Conservation (phyloP, 2,797 vertebrate species). For the Phataginus tetradactyla region DNA sequence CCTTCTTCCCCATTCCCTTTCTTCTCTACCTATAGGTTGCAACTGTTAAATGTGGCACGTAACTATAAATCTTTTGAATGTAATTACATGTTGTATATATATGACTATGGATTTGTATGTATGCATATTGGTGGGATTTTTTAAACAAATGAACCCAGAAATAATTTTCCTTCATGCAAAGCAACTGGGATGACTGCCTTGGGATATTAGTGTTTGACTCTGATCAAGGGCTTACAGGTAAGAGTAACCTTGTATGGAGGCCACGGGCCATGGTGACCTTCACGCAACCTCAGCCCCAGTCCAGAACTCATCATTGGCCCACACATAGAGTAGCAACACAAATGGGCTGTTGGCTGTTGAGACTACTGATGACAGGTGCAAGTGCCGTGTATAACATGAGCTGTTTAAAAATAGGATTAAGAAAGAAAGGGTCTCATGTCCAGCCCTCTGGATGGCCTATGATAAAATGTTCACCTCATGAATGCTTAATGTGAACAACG, state of each 20-base stretch:
- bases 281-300: conserved; percentile 58
- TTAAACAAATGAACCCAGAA: not conserved
- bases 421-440: conserved; percentile 74
- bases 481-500: conserved; percentile 22
- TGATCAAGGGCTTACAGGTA: not conserved
- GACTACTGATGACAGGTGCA: conserved; percentile 79
- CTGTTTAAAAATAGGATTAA: conserved; percentile 79
- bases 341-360: conserved; percentile 71
- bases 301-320: conserved; percentile 52
- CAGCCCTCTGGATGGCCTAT: conserved; percentile 28
- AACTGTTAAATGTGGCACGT: not conserved
- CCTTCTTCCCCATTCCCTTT: not conserved
- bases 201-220: not conserved
- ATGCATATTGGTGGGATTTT: not conserved
- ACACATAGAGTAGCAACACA: conserved; percentile 79
- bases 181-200: not conserved
- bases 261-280: conserved; percentile 69
- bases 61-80: not conserved
- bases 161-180: not conserved
- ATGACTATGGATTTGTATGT: not conserved
- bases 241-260: conserved; percentile 25
- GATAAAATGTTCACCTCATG: conserved; percentile 60
- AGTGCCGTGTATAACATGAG: conserved; percentile 68
- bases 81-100: too few relatives aligned
- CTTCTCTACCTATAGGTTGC: not conserved